Evolutionary conservation across 2,888 invertebrate species (phyloP), one percentile per base, ranked within the genome.

Genomic region (Apamea anceps): DNA sequence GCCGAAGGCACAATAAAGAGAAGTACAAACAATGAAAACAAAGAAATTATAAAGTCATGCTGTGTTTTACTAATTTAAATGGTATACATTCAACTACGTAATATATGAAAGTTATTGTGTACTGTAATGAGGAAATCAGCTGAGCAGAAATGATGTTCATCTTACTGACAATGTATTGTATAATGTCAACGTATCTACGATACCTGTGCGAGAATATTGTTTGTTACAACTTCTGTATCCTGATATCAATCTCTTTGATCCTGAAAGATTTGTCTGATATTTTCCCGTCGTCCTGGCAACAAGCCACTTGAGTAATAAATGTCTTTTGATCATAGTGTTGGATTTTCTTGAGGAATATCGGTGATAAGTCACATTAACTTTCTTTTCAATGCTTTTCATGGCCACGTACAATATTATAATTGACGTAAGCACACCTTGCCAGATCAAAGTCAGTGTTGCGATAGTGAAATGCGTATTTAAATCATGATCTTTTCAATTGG

Each of bases 401-500:
- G 87, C 62, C 87, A 84, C 90, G 89, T 90, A 78, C 77, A 73
- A 78, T 77, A 84, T 80, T 80, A 79, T 66, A 77, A 87, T 76
- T 72, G 84, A 80, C 67, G 82, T 76, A 82, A 90, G 87, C 81
- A 54, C 77, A 92, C 79, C 81, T 89, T 80, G 85, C 87, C 72
- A 90, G 87, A 93, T 93, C 90, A 87, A 90, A 93, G 87, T 80
- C 84, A 85, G 78, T 81, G 70, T 79, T 72, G 81, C 81, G 78
- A 87, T 89, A 87, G 88, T 88, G 91, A 89, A 90, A 91, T 91
- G 88, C 88, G 90, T 92, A 92, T 92, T 92, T 90, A 91, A 91
- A 91, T 85, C 88, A 86, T 91, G 92, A 93, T 93, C 92, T 93
- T 94, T 94, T 89, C 93, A 94, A 94, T 95, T 94, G 93, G 91